These are phyloP conservation scores for Lithobius niger DNA, from an alignment of 1,140 invertebrate genomes.

Conservation along the genomic window DNA sequence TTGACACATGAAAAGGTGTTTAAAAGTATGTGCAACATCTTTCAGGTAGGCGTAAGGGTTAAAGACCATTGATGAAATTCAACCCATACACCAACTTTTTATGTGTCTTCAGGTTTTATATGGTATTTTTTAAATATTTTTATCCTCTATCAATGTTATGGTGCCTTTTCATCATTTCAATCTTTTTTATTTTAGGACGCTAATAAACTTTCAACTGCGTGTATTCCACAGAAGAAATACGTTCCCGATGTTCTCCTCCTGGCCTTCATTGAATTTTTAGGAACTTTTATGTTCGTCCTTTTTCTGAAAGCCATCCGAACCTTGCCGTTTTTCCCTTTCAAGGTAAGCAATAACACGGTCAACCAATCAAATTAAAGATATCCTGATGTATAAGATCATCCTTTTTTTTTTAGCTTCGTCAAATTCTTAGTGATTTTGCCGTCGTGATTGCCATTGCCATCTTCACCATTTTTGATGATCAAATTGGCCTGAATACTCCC, in stretches of 20 bases:
- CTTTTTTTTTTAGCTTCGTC: conserved; percentile 52
- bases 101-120: no score
- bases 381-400: background rate
- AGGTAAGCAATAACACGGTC: conserved; percentile 41
- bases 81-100: no score
- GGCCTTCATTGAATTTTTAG: conserved; percentile 84
- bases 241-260: conserved; percentile 92
- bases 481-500: conserved; percentile 74
- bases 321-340: conserved; percentile 86
- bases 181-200: no score
- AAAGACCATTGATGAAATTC: no score
- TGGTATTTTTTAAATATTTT: no score
- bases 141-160: no score
- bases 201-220: no score
- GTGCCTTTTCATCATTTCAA: no score
- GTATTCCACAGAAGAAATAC: no score
- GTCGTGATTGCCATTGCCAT: conserved; percentile 90
- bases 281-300: conserved; percentile 82
- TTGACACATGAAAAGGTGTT: no score
- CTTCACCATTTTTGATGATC: conserved; percentile 78
- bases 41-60: no score
- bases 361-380: background rate
- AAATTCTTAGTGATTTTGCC: conserved; percentile 91
- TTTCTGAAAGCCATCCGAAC: conserved; percentile 86
- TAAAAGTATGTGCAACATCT: no score